Percentiles rank a stretch among this genome's conserved stretches.
Conservation (phyloP, 1,140 invertebrate species). For the Drosophila oshimai region DNA sequence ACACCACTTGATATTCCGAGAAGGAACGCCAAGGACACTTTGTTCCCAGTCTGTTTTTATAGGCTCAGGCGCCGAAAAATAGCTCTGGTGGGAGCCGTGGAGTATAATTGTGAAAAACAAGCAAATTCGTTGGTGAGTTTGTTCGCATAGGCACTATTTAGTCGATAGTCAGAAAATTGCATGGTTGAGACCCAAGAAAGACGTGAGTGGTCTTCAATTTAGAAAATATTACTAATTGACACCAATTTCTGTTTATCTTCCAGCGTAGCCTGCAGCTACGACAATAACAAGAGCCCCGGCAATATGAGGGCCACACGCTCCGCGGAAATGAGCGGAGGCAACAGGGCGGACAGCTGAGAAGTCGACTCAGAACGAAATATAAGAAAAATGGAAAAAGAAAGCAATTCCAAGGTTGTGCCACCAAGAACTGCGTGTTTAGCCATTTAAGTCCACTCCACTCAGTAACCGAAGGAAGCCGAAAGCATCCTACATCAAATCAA, state of each 20-base stretch:
- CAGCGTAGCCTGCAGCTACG: slow-evolving; percentile 5
- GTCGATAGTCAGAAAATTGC: background rate
- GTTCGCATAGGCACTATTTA: background rate
- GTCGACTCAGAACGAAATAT: background rate
- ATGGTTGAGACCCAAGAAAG: background rate
- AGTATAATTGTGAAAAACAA: background rate
- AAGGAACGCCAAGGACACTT: slow-evolving; percentile 12
- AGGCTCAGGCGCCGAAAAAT: slow-evolving; percentile 27
- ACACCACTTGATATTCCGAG: background rate
- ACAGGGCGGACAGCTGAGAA: background rate
- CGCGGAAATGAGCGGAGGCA: background rate
- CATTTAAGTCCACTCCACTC: background rate
- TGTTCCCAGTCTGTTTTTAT: slow-evolving; percentile 10
- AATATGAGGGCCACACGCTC: slow-evolving; percentile 15
- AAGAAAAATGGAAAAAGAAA: slow-evolving; percentile 17
- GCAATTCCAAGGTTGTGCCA: slow-evolving; percentile 38
- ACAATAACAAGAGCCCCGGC: background rate
- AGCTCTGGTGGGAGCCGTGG: background rate
- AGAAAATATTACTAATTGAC: slow-evolving; percentile 46
- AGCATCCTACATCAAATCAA: slow-evolving; percentile 23
- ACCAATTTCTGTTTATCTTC: slow-evolving; percentile 43
- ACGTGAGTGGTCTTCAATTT: slow-evolving; percentile 11
- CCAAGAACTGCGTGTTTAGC: slow-evolving; percentile 7
- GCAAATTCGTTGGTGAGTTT: background rate
- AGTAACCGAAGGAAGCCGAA: background rate